Evolutionary conservation across 1,140 invertebrate species (phyloP).

Genomic region (Drosophila lacteicornis): DNA sequence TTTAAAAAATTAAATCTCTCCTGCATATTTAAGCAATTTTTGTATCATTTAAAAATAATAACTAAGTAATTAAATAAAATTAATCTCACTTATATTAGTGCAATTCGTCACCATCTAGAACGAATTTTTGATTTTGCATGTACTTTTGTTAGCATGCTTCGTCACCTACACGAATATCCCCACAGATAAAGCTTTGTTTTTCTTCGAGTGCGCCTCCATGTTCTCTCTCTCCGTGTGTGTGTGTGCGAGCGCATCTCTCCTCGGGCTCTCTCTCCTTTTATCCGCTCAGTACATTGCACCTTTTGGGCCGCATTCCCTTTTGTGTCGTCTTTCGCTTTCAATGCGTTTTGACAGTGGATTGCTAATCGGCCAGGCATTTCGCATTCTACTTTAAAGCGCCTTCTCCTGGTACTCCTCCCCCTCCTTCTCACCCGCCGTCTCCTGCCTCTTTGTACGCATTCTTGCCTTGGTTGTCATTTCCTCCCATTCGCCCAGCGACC

Average conservation of each 20-base stretch:
- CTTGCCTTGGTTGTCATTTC: conserved; percentile 63
- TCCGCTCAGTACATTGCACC: conserved; percentile 70
- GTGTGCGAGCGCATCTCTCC: background rate
- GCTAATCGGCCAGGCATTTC: conserved; percentile 75
- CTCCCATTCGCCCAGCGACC: conserved; percentile 11
- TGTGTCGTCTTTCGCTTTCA: conserved; percentile 69
- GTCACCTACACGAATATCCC: background rate
- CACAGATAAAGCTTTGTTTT: background rate
- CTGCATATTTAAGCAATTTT: background rate
- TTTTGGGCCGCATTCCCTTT: conserved; percentile 59
- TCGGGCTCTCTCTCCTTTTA: conserved; percentile 39
- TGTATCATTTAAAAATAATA: background rate
- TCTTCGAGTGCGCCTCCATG: conserved; percentile 1
- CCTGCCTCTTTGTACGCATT: conserved; percentile 34
- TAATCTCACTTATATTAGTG: no score
- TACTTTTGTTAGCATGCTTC: background rate
- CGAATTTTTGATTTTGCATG: background rate
- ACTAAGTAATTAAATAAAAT: background rate
- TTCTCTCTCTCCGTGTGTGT: background rate
- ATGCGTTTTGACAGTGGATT: conserved; percentile 77
- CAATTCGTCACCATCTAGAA: background rate
- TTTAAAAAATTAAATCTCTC: no score
- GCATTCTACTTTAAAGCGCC: conserved; percentile 29
- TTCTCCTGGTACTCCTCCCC: conserved; percentile 13
- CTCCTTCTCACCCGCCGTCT: background rate